phyloP scores from a whole-genome alignment of 2,888 invertebrate genomes.

The Achlya flavicornis region DNA sequence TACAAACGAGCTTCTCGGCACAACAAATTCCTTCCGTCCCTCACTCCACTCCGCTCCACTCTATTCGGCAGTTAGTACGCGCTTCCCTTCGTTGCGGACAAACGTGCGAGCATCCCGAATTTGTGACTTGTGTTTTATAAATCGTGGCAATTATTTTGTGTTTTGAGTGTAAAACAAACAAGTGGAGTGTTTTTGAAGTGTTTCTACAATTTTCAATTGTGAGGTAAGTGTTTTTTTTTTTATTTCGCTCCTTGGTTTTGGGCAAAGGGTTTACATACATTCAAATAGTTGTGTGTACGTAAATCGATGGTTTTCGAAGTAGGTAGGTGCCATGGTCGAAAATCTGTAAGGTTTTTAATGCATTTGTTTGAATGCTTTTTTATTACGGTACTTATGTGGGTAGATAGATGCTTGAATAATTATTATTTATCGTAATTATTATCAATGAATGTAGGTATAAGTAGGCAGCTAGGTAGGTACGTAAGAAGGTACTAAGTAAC shows the following conservation, averaged over 20 bases:
- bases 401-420: no score
- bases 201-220: neutral
- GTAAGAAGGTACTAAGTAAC: no score
- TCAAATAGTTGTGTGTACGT: neutral
- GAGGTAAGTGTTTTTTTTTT: constrained; percentile 4
- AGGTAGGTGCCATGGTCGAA: no score
- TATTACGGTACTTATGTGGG: no score
- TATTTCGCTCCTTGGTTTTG: neutral
- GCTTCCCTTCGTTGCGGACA: neutral
- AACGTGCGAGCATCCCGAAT: neutral
- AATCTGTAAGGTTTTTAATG: no score
- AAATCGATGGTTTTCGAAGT: constrained; percentile 2
- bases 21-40: constrained; percentile 11
- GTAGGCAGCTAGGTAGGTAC: no score
- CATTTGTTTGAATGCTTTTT: no score
- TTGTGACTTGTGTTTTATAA: constrained; percentile 2
- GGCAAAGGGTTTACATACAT: constrained; percentile 9
- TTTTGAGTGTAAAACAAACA: constrained; percentile 1
- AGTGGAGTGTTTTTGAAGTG: constrained; percentile 5
- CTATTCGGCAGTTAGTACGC: neutral
- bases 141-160: neutral
- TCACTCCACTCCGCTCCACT: neutral
- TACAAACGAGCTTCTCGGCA: constrained; percentile 1
- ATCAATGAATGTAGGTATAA: no score
- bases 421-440: no score